Evolutionary conservation across 2,888 invertebrate species (phyloP), one percentile per base, ranked within the genome.

Genomic region (Nomada ruficornis): DNA sequence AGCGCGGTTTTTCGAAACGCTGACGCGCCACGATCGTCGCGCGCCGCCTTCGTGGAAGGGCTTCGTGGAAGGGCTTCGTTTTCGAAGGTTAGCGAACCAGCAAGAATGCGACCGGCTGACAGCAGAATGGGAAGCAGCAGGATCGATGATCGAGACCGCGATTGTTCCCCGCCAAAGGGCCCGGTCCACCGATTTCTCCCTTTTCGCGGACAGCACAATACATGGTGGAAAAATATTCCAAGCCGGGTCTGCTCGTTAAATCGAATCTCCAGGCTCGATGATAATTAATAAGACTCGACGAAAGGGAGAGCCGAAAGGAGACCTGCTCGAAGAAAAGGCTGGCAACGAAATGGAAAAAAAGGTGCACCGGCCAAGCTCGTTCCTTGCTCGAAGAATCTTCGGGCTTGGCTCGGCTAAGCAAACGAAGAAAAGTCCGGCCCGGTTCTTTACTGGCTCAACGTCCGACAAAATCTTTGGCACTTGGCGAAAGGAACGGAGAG

Each of bases 41-140:
- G n/a, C n/a, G n/a, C n/a, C 20, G n/a, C 9, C 54, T 54, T 54
- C 54, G n/a, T 54, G n/a, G n/a, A 9, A 20, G n/a, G 57, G 23
- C 54, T 54, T 70, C 72, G 78, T 67, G 83, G 52, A 83, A 80
- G 88, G 75, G 82, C 69, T 84, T 88, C 82, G 85, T 87, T 88
- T 88, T 88, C 86, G 88, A 87, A 86, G 87, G 82, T 87, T 83
- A 77, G 77, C 81, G 82, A 86, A 86, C 85, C 77, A 72, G 79
- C 81, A 80, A 86, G 85, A 88, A 86, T 85, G 83, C 80, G 54
- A 57, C 69, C 52, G 82, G 67, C 69, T 83, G 84, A 87, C 88
- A 87, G 83, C 64, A 88, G 87, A 88, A 88, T 86, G 84, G 84
- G 78, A 82, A 75, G 67, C 73, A 63, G 63, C 63, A 87, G 86